Conservation (phyloP, 2,797 vertebrate genomes). For the Crenichthys baileyi region DNA sequence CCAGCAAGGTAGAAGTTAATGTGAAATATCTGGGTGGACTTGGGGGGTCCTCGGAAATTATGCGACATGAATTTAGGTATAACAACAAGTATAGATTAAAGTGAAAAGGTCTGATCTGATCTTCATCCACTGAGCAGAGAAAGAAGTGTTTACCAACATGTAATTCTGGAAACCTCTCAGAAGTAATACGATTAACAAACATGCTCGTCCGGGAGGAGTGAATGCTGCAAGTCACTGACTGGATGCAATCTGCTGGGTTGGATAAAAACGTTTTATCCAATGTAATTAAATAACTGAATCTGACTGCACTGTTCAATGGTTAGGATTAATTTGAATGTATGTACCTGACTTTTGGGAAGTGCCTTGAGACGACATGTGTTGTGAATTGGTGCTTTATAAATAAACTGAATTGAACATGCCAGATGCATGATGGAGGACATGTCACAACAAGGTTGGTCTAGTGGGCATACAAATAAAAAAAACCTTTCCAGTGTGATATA, state of each 20-base stretch:
- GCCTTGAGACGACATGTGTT: too few species aligned
- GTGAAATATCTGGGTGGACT: constrained; percentile 11
- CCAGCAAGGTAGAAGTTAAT: constrained; percentile 12
- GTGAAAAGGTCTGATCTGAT: background rate
- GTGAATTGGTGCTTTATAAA: too few species aligned
- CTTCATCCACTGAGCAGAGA: background rate
- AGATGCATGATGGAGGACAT: background rate
- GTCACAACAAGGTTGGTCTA: background rate
- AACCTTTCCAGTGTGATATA: background rate
- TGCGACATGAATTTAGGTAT: background rate
- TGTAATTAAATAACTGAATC: too few species aligned
- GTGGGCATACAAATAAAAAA: background rate
- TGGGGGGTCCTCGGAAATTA: background rate
- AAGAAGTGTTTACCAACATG: background rate
- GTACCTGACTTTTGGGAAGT: too few species aligned
- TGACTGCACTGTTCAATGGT: too few species aligned
- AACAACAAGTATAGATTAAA: background rate
- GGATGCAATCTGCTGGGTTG: too few species aligned
- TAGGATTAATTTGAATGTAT: too few species aligned
- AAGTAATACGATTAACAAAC: background rate
- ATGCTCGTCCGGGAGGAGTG: too few species aligned
- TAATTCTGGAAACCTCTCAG: background rate
- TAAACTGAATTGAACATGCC: too few species aligned
- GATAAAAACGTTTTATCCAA: too few species aligned
- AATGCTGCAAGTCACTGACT: too few species aligned